phyloP scores from a whole-genome alignment of 2,113 vertebrate species.

The Buteo buteo region DNA sequence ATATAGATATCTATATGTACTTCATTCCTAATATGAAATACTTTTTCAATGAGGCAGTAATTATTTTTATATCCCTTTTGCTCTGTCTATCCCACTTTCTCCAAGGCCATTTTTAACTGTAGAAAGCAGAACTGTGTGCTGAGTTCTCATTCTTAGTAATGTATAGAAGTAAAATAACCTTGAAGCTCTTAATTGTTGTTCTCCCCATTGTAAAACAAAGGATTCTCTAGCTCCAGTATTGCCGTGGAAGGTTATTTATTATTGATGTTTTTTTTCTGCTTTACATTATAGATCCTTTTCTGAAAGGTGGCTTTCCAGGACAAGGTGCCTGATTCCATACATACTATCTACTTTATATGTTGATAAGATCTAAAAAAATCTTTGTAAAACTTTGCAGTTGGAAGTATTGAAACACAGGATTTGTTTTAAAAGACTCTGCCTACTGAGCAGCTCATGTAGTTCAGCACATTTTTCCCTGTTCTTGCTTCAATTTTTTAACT shows the following conservation, averaged over 20 bases:
- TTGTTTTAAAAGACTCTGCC: background rate
- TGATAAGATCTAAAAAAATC: background rate
- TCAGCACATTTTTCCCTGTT: background rate
- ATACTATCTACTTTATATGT: background rate
- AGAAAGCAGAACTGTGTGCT: background rate
- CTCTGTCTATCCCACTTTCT: background rate
- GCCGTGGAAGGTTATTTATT: background rate
- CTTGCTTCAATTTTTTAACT: background rate
- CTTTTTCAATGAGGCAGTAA: background rate
- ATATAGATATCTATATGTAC: background rate
- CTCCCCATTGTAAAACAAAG: background rate
- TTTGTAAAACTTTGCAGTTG: background rate
- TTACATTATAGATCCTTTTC: background rate
- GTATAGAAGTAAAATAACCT: background rate
- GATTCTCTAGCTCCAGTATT: background rate
- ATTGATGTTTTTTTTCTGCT: background rate
- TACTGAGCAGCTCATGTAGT: background rate
- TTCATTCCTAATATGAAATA: background rate
- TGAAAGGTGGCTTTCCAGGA: background rate
- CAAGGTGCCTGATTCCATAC: background rate
- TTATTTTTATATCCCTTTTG: background rate
- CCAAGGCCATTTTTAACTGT: background rate
- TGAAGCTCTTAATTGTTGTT: background rate
- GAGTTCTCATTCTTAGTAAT: background rate
- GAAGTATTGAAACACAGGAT: background rate